Percentiles rank a stretch among this genome's conserved stretches.
Evolutionary conservation across 2,888 invertebrate species (phyloP).

Genomic region (Perdita meconis): DNA sequence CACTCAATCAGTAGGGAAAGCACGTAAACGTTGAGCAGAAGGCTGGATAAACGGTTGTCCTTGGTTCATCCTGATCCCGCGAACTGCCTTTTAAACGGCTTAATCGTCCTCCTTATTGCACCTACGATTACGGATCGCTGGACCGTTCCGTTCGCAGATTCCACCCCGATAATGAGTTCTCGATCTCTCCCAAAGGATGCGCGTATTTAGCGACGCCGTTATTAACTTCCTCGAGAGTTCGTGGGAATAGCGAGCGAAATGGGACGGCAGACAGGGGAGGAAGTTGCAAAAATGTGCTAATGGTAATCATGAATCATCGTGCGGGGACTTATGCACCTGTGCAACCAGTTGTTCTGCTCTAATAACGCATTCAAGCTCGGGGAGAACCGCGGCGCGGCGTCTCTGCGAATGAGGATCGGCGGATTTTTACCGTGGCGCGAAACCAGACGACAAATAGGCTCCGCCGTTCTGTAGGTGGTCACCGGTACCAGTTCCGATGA

Average conservation of each 20-base stretch:
- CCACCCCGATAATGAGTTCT: slow-evolving; percentile 14
- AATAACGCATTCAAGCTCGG: slow-evolving; percentile 36
- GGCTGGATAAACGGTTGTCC: background rate
- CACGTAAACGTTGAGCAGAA: background rate
- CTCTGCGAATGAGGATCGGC: background rate
- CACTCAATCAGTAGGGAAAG: slow-evolving; percentile 2
- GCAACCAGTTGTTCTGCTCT: slow-evolving; percentile 49
- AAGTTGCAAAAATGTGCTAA: slow-evolving; percentile 49
- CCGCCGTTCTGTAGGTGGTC: slow-evolving; percentile 36
- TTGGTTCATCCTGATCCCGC: background rate
- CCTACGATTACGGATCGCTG: slow-evolving; percentile 13
- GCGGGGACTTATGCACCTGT: slow-evolving; percentile 40
- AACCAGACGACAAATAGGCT: slow-evolving; percentile 26
- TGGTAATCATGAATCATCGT: slow-evolving; percentile 51
- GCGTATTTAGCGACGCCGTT: slow-evolving; percentile 5
- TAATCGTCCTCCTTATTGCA: slow-evolving; percentile 29
- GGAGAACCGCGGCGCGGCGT: slow-evolving; percentile 13
- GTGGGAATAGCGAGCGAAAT: background rate
- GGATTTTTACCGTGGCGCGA: slow-evolving; percentile 18
- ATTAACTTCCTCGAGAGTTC: slow-evolving; percentile 20
- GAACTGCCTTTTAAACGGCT: slow-evolving; percentile 14
- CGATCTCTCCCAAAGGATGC: slow-evolving; percentile 39
- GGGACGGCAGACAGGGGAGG: background rate
- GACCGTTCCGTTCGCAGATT: background rate
- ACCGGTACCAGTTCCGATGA: slow-evolving; percentile 31